Conservation (phyloP, 2,797 vertebrate genomes). For the Selene dorsalis region DNA sequence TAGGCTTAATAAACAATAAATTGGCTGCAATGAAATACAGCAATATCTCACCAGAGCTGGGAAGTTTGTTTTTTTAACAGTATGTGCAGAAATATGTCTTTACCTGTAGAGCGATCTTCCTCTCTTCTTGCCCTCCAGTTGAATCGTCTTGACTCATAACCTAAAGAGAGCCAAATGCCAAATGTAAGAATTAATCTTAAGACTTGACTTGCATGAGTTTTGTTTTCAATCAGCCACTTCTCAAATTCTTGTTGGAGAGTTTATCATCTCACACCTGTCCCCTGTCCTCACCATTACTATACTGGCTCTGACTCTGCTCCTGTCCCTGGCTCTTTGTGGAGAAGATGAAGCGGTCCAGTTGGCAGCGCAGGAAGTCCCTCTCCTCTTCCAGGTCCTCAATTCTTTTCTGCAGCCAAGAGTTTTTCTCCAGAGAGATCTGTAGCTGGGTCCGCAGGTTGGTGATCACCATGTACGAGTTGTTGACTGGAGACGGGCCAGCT, state of each 20-base stretch:
- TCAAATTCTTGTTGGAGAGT: not conserved
- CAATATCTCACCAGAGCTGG: not conserved
- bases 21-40: not conserved
- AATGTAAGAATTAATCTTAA: constrained; percentile 9
- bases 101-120: constrained; percentile 78
- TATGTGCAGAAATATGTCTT: constrained; percentile 36
- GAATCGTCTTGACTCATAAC: constrained; percentile 84
- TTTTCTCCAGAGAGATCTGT: constrained; percentile 92
- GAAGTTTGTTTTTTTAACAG: no score
- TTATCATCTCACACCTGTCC: constrained; percentile 3
- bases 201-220: not conserved
- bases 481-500: constrained; percentile 75
- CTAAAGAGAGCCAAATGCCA: constrained; percentile 60
- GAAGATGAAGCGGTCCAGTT: constrained; percentile 92
- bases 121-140: constrained; percentile 85
- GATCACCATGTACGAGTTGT: constrained; percentile 87
- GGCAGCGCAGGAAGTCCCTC: constrained; percentile 91
- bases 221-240: not conserved
- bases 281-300: constrained; percentile 79
- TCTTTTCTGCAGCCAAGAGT: constrained; percentile 93
- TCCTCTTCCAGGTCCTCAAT: constrained; percentile 94
- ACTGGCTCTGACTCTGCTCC: constrained; percentile 76
- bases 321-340: constrained; percentile 85
- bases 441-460: constrained; percentile 90
- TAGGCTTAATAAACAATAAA: not conserved